Percentiles rank a stretch among this genome's conserved stretches.
Evolutionary conservation across 2,113 vertebrate genomes (phyloP).

Genomic region (Pao palembangensis): DNA sequence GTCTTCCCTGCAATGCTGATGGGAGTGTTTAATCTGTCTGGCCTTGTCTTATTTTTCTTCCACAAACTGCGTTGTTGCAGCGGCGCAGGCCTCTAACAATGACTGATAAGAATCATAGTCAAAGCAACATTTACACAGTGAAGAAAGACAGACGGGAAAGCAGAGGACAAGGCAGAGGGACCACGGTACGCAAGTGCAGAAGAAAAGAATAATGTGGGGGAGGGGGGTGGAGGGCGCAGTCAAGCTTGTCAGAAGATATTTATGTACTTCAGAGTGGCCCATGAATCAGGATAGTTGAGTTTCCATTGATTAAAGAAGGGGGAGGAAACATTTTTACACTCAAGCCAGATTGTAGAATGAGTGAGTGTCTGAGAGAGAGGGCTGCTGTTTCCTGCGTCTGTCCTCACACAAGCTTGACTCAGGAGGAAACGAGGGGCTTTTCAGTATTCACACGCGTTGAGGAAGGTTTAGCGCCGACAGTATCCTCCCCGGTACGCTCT

Average conservation of each 20-base stretch:
- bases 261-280: constrained; percentile 65
- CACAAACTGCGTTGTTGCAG: constrained; percentile 50
- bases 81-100: constrained; percentile 42
- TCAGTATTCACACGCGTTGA: no score
- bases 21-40: constrained; percentile 39
- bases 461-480: no score
- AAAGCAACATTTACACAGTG: constrained; percentile 28
- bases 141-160: constrained; percentile 14
- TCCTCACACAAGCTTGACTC: constrained; percentile 17
- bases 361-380: constrained; percentile 55
- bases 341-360: constrained; percentile 57
- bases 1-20: constrained; percentile 18
- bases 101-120: constrained; percentile 51
- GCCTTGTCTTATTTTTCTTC: constrained; percentile 43
- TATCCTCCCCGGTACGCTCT: no score
- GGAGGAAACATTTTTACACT: constrained; percentile 67
- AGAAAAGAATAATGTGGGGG: constrained; percentile 23
- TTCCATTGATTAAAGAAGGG: constrained; percentile 77
- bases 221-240: constrained; percentile 30
- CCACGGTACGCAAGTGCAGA: constrained; percentile 16
- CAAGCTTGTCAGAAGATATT: constrained; percentile 70
- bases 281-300: constrained; percentile 69
- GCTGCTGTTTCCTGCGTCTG: constrained; percentile 21
- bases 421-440: no score
- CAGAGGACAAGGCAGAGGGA: constrained; percentile 5